phyloP scores from a whole-genome alignment of 2,797 vertebrate genomes.

The Xenentodon cancila region DNA sequence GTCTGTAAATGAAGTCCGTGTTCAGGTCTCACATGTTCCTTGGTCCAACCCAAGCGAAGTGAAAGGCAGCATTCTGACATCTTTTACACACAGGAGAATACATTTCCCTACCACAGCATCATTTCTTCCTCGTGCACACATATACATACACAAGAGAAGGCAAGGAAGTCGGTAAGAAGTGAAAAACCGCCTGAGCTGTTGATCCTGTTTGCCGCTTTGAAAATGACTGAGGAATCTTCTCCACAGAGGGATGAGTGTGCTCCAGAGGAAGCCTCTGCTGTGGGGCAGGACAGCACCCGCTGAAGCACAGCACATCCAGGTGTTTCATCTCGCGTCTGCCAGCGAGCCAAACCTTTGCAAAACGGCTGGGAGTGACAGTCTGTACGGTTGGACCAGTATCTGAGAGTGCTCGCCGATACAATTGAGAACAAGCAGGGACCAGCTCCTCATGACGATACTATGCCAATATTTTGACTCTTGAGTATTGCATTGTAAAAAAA shows the following conservation, averaged over 20 bases:
- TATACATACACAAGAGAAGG: background rate
- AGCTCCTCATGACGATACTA: too few species aligned
- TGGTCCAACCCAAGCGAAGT: conserved; percentile 64
- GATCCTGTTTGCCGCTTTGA: conserved; percentile 69
- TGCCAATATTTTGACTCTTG: too few species aligned
- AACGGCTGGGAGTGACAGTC: conserved; percentile 7
- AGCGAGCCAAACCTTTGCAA: conserved; percentile 17
- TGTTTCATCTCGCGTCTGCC: conserved; percentile 36
- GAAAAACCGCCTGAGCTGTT: conserved; percentile 62
- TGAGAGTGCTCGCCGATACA: background rate
- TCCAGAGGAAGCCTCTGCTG: conserved; percentile 24
- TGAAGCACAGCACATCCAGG: background rate
- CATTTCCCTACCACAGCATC: conserved; percentile 47
- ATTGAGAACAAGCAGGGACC: background rate
- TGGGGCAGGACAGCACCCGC: conserved; percentile 34
- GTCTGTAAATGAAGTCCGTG: too few species aligned
- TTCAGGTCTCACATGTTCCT: conserved; percentile 36
- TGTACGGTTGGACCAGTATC: too few species aligned
- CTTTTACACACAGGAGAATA: conserved; percentile 63
- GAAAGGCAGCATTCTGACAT: conserved; percentile 70
- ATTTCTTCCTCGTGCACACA: conserved; percentile 9
- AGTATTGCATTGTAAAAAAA: too few species aligned
- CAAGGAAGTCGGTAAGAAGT: conserved; percentile 63
- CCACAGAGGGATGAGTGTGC: conserved; percentile 41
- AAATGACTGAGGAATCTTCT: conserved; percentile 55